Percentiles rank a stretch among this genome's conserved stretches.
Conservation (phyloP, 2,797 vertebrate genomes). For the Rhinella marina region DNA sequence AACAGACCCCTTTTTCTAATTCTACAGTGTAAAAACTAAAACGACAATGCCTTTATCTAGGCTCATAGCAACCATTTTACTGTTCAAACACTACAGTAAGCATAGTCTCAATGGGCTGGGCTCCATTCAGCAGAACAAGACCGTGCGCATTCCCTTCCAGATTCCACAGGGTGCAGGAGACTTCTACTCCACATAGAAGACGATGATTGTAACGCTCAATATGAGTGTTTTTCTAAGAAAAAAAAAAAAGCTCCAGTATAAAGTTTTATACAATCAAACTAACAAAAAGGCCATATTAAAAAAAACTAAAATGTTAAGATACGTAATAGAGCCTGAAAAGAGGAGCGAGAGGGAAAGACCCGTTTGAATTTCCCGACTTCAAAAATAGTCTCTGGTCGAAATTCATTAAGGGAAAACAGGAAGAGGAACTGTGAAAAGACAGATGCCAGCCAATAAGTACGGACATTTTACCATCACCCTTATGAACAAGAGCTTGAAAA, state of each 20-base stretch:
- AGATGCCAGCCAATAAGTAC: background rate
- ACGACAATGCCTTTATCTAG: background rate
- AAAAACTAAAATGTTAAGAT: background rate
- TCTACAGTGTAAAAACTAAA: background rate
- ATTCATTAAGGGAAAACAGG: background rate
- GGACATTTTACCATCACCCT: background rate
- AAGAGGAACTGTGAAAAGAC: background rate
- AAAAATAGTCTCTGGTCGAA: too few relatives aligned
- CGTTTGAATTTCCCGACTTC: background rate
- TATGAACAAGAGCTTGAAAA: background rate
- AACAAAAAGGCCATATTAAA: too few relatives aligned
- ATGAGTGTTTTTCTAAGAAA: background rate
- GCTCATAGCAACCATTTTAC: background rate
- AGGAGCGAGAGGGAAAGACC: background rate
- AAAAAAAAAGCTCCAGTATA: too few relatives aligned
- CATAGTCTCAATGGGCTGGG: background rate
- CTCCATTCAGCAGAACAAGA: conserved; percentile 8
- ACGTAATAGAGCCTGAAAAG: background rate
- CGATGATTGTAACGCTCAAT: background rate
- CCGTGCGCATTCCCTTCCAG: conserved; percentile 20
- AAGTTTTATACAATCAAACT: too few relatives aligned
- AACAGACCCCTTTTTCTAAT: background rate
- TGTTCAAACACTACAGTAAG: background rate
- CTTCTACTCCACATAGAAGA: background rate
- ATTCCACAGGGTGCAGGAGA: conserved; percentile 2